A percentile compares a stretch with the other conserved stretches of the same genome.
Evolutionary conservation across 2,113 vertebrate genomes (phyloP).

Genomic region (Mystacornis crossleyi): DNA sequence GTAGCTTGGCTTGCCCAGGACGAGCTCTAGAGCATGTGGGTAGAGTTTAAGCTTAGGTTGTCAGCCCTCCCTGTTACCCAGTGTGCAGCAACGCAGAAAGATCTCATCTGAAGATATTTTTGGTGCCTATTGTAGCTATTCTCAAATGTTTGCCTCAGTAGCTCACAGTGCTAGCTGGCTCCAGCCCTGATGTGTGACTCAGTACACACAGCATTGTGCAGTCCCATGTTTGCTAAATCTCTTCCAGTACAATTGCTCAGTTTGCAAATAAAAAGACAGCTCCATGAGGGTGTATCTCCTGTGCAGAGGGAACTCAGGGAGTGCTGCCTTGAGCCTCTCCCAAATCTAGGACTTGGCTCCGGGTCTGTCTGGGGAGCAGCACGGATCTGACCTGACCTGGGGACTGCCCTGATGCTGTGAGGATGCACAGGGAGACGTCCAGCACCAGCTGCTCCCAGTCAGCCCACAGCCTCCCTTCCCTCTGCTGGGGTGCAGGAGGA

Average conservation of each 20-base stretch:
- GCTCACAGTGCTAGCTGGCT: slow-evolving; percentile 42
- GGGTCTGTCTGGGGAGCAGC: rapidly evolving
- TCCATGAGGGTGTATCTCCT: background rate
- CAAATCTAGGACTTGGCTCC: background rate
- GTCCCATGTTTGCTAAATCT: slow-evolving; percentile 55
- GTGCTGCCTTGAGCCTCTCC: background rate
- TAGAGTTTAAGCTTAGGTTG: background rate
- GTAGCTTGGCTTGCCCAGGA: background rate
- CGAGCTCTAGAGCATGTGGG: slow-evolving; percentile 21
- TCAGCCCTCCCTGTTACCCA: slow-evolving; percentile 24
- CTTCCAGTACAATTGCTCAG: slow-evolving; percentile 51
- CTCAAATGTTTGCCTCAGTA: slow-evolving; percentile 60
- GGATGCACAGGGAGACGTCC: rapidly evolving
- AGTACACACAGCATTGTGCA: slow-evolving; percentile 25
- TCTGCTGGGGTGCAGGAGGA: background rate
- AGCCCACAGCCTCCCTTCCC: background rate
- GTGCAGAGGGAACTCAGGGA: background rate
- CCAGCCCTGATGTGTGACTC: slow-evolving; percentile 58
- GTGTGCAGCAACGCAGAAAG: slow-evolving; percentile 49
- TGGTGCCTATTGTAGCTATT: slow-evolving; percentile 60
- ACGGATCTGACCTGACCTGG: rapidly evolving
- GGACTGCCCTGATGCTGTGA: background rate
- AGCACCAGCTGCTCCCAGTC: background rate
- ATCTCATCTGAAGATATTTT: slow-evolving; percentile 62
- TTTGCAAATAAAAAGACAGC: slow-evolving; percentile 65